Evolutionary conservation across 2,888 invertebrate genomes (phyloP).

Genomic region (Muscina levida): DNA sequence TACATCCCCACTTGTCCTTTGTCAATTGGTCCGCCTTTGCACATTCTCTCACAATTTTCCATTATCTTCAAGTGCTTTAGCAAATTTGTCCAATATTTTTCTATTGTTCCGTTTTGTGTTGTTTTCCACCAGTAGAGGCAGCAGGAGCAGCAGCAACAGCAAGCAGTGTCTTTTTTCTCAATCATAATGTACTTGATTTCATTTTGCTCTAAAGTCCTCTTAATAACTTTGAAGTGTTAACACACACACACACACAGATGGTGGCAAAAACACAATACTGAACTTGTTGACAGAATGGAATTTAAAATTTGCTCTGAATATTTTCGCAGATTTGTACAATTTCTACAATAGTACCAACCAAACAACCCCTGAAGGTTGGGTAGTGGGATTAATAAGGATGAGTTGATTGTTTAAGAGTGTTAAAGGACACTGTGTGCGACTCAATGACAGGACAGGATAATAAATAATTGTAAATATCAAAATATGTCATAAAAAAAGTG

Average conservation of each 20-base stretch:
- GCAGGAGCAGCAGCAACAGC: no score
- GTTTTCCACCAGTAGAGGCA: conserved; percentile 46
- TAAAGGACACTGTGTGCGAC: conserved; percentile 66
- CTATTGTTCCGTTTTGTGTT: conserved; percentile 18
- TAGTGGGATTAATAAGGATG: conserved; percentile 36
- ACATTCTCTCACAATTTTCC: conserved; percentile 41
- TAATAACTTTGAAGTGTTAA: conserved; percentile 61
- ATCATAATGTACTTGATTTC: conserved; percentile 46
- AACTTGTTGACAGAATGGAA: conserved; percentile 57
- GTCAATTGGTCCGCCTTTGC: conserved; percentile 62
- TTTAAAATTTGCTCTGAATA: conserved; percentile 50
- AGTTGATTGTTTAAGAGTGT: conserved; percentile 53
- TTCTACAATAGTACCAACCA: conserved; percentile 11
- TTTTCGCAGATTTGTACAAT: conserved; percentile 10
- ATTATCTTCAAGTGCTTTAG: conserved; percentile 52
- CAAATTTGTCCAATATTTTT: conserved; percentile 59
- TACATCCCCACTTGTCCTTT: conserved; percentile 67
- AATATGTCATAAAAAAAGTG: conserved; percentile 77
- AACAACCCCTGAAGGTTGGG: conserved; percentile 6
- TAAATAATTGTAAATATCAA: conserved; percentile 75
- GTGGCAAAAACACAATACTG: conserved; percentile 1
- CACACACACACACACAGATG: conserved; percentile 22
- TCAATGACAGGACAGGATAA: conserved; percentile 75
- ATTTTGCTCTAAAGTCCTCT: conserved; percentile 35
- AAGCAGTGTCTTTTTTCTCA: conserved; percentile 43